Percentiles rank a stretch among this genome's conserved stretches.
Conservation (phyloP, 2,797 vertebrate species). For the Muscicapa comitata region DNA sequence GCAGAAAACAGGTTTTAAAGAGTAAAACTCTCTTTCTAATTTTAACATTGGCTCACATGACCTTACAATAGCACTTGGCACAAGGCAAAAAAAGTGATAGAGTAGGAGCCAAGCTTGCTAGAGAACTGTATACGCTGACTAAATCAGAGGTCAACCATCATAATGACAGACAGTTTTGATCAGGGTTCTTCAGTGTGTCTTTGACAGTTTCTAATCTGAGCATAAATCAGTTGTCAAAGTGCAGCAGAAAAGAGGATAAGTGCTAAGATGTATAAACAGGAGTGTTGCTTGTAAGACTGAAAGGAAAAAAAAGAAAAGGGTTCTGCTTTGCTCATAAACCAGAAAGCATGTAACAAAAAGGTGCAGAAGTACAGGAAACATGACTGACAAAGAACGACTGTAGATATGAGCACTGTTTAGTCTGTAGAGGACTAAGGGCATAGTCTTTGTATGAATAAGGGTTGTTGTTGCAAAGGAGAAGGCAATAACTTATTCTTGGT, state of each 20-base stretch:
- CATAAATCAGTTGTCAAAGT: background rate
- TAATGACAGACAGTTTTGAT: background rate
- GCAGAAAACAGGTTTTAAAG: rapidly evolving
- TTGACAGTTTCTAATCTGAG: background rate
- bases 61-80: background rate
- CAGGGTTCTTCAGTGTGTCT: background rate
- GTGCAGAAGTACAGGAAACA: background rate
- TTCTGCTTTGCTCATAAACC: background rate
- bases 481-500: background rate
- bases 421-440: background rate
- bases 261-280: background rate
- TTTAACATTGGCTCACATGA: background rate
- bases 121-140: background rate
- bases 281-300: background rate
- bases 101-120: background rate
- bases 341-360: background rate
- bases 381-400: background rate
- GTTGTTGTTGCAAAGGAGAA: background rate
- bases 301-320: background rate
- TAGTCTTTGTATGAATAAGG: background rate
- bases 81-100: background rate
- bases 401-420: background rate
- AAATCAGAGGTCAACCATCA: background rate
- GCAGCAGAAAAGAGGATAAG: background rate
- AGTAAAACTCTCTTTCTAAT: background rate